Percentiles rank a stretch among this genome's conserved stretches.
Conservation (phyloP, 2,888 invertebrate genomes). For the Fissipunctia ypsillon region DNA sequence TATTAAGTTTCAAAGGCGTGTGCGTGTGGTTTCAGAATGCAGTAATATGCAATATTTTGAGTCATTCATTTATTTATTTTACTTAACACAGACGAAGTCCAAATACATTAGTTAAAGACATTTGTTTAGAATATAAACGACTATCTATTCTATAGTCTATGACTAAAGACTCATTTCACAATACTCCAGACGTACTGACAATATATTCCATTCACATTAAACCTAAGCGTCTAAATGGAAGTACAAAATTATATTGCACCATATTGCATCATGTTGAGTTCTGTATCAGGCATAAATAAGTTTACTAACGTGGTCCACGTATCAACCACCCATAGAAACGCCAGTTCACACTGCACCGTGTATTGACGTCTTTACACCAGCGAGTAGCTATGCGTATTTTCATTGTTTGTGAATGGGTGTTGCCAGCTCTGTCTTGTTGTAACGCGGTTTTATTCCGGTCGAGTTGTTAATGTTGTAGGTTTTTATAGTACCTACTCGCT, state of each 20-base stretch:
- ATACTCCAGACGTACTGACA: too few relatives aligned
- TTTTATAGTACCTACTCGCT: conserved; percentile 68
- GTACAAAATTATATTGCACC: neutral
- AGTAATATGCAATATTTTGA: too few relatives aligned
- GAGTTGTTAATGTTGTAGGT: conserved; percentile 75
- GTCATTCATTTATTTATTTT: too few relatives aligned
- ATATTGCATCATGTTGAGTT: neutral
- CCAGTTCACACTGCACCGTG: conserved; percentile 24
- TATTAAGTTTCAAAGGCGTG: too few relatives aligned
- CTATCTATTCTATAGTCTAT: too few relatives aligned
- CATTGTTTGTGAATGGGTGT: conserved; percentile 68
- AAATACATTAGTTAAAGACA: too few relatives aligned
- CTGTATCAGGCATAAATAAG: neutral
- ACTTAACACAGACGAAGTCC: too few relatives aligned
- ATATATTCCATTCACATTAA: too few relatives aligned
- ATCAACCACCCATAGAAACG: neutral
- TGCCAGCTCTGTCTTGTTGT: conserved; percentile 68
- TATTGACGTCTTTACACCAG: conserved; percentile 43
- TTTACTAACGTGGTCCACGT: neutral
- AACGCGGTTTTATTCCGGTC: conserved; percentile 70
- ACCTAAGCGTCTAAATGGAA: too few relatives aligned
- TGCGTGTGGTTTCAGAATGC: too few relatives aligned
- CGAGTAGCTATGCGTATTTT: conserved; percentile 61
- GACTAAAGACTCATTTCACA: too few relatives aligned
- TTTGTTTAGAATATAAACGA: too few relatives aligned